phyloP scores from a whole-genome alignment of 2,113 vertebrate genomes.

The Crotalus helleri region DNA sequence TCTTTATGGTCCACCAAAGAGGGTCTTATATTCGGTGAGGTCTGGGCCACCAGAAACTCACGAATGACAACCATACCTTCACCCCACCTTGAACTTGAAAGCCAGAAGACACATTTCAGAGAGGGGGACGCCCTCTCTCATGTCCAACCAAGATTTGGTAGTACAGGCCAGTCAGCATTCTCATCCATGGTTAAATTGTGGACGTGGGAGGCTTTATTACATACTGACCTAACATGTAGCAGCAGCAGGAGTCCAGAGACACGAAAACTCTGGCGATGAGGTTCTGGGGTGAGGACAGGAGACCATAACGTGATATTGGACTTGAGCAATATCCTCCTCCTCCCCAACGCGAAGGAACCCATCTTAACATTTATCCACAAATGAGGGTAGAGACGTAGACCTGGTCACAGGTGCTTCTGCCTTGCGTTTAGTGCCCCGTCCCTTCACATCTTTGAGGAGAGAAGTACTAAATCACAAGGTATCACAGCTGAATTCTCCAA shows the following conservation, averaged over 20 bases:
- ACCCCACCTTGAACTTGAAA: background rate
- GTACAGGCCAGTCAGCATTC: background rate
- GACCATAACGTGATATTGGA: background rate
- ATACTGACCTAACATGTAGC: fast-evolving
- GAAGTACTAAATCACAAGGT: background rate
- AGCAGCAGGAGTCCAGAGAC: background rate
- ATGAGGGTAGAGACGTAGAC: no score
- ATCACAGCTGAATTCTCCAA: background rate
- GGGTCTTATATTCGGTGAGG: background rate
- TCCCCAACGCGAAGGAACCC: background rate
- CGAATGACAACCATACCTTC: no score
- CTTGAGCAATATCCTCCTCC: background rate
- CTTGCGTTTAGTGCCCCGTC: background rate
- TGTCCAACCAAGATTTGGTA: background rate
- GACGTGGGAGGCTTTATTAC: background rate
- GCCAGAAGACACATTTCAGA: background rate
- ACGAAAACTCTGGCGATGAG: background rate
- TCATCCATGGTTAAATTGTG: background rate
- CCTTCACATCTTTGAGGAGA: background rate
- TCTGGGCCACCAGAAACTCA: no score
- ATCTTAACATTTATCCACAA: no score
- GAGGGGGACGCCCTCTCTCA: background rate
- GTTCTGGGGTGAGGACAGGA: background rate
- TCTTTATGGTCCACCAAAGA: background rate
- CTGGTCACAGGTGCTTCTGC: background rate